These are phyloP conservation scores for Liposcelis brunnea DNA, from an alignment of 2,888 invertebrate species.

Conservation along the genomic window DNA sequence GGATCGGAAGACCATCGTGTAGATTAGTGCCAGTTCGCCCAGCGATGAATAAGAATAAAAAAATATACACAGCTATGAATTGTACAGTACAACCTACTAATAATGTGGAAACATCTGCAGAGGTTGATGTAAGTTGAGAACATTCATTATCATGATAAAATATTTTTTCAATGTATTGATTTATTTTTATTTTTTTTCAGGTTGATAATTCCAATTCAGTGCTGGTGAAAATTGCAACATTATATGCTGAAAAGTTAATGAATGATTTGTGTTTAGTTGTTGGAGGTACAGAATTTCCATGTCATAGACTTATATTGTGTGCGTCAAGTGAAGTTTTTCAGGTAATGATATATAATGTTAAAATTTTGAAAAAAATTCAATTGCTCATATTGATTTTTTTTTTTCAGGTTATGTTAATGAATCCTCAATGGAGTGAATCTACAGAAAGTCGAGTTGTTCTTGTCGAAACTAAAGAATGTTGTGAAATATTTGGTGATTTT, in stretches of 20 bases:
- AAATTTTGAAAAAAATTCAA: too few species aligned
- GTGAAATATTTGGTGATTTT: constrained; percentile 72
- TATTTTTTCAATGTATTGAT: background rate
- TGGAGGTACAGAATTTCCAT: constrained; percentile 63
- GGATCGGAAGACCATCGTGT: too few species aligned
- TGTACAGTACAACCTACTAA: too few species aligned
- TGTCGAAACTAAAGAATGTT: constrained; percentile 72
- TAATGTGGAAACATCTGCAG: too few species aligned
- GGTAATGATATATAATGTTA: constrained; percentile 30
- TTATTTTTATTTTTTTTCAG: constrained; percentile 28
- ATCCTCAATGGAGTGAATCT: constrained; percentile 83
- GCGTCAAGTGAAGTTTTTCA: constrained; percentile 92
- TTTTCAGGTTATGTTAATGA: constrained; percentile 82
- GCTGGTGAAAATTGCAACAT: constrained; percentile 58
- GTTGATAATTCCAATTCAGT: constrained; percentile 74
- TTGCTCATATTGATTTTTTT: constrained; percentile 9
- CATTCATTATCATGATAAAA: too few species aligned
- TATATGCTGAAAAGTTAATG: constrained; percentile 74
- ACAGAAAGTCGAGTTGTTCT: constrained; percentile 66
- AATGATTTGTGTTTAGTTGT: constrained; percentile 78
- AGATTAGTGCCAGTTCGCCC: too few species aligned
- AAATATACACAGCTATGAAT: too few species aligned
- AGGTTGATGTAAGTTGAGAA: too few species aligned
- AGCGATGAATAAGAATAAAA: too few species aligned
- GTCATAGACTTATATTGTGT: constrained; percentile 80